phyloP scores from a whole-genome alignment of 2,113 vertebrate species.

The Carlito syrichta region DNA sequence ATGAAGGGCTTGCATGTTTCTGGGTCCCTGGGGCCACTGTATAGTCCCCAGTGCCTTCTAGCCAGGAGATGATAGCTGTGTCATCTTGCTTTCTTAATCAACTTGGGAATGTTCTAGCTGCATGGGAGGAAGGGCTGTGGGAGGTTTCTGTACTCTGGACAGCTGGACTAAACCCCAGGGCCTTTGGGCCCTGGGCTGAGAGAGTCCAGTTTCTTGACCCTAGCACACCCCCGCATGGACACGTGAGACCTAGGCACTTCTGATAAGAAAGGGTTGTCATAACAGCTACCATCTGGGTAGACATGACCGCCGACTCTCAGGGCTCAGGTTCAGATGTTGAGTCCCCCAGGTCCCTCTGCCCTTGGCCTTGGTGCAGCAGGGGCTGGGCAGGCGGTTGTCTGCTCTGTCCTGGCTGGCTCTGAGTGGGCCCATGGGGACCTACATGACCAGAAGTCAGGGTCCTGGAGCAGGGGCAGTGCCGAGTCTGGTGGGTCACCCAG shows the following conservation, averaged over 20 bases:
- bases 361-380: background rate
- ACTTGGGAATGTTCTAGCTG: background rate
- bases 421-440: too few relatives aligned
- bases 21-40: background rate
- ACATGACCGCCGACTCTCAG: background rate
- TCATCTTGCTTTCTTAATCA: background rate
- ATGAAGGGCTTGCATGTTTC: background rate
- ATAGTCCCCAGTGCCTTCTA: background rate
- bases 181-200: background rate
- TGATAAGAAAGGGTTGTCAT: rapidly evolving
- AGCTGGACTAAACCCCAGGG: background rate
- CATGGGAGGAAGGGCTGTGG: background rate
- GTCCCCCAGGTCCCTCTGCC: rapidly evolving
- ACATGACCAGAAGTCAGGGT: background rate
- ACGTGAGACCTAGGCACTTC: background rate
- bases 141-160: background rate
- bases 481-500: too few relatives aligned
- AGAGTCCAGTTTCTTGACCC: background rate
- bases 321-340: too few relatives aligned
- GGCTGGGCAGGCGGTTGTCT: rapidly evolving
- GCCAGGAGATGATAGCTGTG: background rate
- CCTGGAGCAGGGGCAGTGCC: too few relatives aligned
- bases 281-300: too few relatives aligned
- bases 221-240: too few relatives aligned
- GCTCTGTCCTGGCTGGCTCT: rapidly evolving